These are phyloP conservation scores for Nymphalis polychloros DNA, from an alignment of 2,888 invertebrate species.

Conservation along the genomic window DNA sequence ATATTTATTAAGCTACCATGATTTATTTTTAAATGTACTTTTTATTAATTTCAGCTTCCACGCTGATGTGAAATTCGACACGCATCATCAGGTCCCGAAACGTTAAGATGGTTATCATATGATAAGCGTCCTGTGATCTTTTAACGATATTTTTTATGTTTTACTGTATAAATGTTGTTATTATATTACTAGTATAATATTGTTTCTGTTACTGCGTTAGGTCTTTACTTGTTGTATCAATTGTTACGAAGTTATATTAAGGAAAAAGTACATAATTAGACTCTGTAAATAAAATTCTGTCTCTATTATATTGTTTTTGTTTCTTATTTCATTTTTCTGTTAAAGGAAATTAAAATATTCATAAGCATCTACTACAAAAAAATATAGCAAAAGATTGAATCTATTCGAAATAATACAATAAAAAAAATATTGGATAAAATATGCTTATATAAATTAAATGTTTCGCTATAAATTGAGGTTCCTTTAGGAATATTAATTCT, in stretches of 20 bases:
- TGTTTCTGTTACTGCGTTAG: neutral
- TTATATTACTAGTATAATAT: neutral
- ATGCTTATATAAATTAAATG: neutral
- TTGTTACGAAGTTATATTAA: neutral
- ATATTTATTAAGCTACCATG: no score
- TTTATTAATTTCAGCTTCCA: conserved; percentile 62
- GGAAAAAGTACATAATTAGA: neutral
- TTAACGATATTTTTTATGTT: conserved; percentile 8
- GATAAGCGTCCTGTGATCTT: neutral
- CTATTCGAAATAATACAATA: neutral
- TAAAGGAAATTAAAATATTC: neutral
- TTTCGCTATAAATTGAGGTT: neutral
- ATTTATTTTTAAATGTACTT: neutral
- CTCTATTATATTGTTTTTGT: neutral
- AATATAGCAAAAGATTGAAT: neutral
- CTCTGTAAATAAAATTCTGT: neutral
- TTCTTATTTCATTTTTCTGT: neutral
- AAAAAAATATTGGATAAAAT: neutral
- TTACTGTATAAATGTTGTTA: conserved; percentile 5
- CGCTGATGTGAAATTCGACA: conserved; percentile 69
- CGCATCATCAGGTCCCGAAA: conserved; percentile 64
- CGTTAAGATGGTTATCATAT: conserved; percentile 11
- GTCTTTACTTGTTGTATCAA: neutral
- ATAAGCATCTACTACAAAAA: neutral
- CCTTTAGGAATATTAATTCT: neutral